Conservation (phyloP, 2,888 invertebrate species). For the Pseudococcus longispinus region DNA sequence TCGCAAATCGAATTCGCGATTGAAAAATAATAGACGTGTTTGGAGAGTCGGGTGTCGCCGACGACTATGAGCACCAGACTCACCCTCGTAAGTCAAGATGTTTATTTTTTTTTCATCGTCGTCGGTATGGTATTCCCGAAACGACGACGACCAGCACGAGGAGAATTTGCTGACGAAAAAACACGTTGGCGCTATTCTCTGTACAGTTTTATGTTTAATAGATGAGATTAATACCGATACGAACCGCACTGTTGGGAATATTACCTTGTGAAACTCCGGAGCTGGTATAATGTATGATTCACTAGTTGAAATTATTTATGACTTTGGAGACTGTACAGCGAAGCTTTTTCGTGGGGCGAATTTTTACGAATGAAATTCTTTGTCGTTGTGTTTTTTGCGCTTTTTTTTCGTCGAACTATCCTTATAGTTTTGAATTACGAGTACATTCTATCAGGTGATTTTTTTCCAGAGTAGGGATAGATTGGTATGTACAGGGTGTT, state of each 20-base stretch:
- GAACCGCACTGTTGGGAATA: slow-evolving; percentile 41
- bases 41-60: not conserved
- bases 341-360: slow-evolving; percentile 21
- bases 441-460: too few relatives aligned
- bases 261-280: slow-evolving; percentile 26
- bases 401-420: not conserved
- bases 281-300: slow-evolving; percentile 38
- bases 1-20: slow-evolving; percentile 20
- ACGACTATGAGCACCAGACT: not conserved
- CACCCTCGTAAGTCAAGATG: slow-evolving; percentile 25
- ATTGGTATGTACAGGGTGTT: too few relatives aligned
- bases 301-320: slow-evolving; percentile 40
- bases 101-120: not conserved
- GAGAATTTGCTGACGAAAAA: slow-evolving; percentile 10
- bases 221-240: slow-evolving; percentile 42
- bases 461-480: too few relatives aligned
- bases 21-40: slow-evolving; percentile 29
- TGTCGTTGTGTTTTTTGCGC: not conserved
- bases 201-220: slow-evolving; percentile 39
- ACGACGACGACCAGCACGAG: not conserved
- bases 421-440: too few relatives aligned
- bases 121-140: not conserved
- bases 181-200: not conserved
- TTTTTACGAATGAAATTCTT: not conserved
- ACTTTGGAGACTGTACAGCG: not conserved